These are phyloP conservation scores for Symphodus melops DNA, from an alignment of 2,113 vertebrate species.

Conservation along the genomic window DNA sequence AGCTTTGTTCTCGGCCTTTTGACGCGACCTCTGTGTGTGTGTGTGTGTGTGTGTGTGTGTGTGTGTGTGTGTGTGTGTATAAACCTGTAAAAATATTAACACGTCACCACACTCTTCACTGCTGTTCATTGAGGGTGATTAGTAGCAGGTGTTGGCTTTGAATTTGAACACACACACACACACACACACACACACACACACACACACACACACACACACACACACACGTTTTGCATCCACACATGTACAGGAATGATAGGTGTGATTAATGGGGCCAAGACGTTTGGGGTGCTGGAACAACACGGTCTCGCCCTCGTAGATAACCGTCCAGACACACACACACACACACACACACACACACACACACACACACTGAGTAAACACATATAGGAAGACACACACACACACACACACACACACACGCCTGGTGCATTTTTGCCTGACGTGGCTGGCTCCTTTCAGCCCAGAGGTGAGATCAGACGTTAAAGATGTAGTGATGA, in stretches of 20 bases:
- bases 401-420: constrained; percentile 6
- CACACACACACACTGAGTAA: constrained; percentile 12
- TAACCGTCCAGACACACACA: constrained; percentile 61
- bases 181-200: constrained; percentile 15
- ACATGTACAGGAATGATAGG: constrained; percentile 47
- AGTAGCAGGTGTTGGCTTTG: constrained; percentile 81
- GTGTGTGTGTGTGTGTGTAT: constrained; percentile 5
- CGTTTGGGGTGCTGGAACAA: constrained; percentile 73
- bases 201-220: constrained; percentile 12
- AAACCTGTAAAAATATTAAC: constrained; percentile 77
- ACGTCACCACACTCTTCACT: constrained; percentile 64
- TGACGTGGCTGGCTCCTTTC: constrained; percentile 58
- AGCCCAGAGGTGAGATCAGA: constrained; percentile 74
- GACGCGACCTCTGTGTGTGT: constrained; percentile 24
- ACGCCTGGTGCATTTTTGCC: constrained; percentile 54
- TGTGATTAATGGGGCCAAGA: constrained; percentile 80
- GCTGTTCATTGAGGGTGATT: constrained; percentile 76
- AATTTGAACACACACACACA: constrained; percentile 35
- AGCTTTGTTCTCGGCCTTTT: constrained; percentile 57
- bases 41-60: background rate
- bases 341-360: constrained; percentile 21
- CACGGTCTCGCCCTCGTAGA: constrained; percentile 62
- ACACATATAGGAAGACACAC: constrained; percentile 16
- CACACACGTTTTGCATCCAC: constrained; percentile 11
- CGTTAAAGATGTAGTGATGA: constrained; percentile 63